Evolutionary conservation across 2,888 invertebrate genomes (phyloP), one percentile per base, ranked within the genome.

Genomic region (Acrocyrtus sp.): DNA sequence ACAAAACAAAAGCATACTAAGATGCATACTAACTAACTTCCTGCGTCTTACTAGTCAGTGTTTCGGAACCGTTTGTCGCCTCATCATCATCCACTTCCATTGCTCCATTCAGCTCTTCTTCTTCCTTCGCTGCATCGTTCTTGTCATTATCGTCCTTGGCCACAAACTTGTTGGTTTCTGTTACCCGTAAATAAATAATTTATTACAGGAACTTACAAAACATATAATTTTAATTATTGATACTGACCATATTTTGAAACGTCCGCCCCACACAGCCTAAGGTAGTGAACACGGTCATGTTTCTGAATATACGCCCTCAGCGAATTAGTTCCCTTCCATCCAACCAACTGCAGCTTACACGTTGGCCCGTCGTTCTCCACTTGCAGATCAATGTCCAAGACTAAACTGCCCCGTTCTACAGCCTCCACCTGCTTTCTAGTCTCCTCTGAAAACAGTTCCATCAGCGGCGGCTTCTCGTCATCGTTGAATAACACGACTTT

Each of bases 271-370:
- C 95, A 87, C 48, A 98, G 86, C 10, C 96, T 85, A 54, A 98
- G 85, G 81, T 93, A 93, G 85, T 98, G 98, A 21, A 95, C 88
- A 0, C 95, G 90, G 83, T 95, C 95, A 67, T 91, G 89, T 27
- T 90, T 88, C 24, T 94, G 90, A 34, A 96, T 92, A 85, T 97
- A 98, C 0, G 95, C 95, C 17, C 96, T 87, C 21, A 96, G 86
- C 0, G 95, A 94, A 73, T 90, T 89, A 12, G 91, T 92, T 3
- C 97, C 97, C 75, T 94, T 90, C 97, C 98, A 98, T 0, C 96
- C 97, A 54, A 94, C 94, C 72, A 95, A 85, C 41, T 89, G 88
- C 56, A 95, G 86, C 39, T 84, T 84, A 41, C 87, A 83, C 17
- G 68, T 39, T 10, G 84, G 83, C 3, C 81, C 77, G 48, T 77